These are phyloP conservation scores for Leistus spinibarbis DNA, from an alignment of 2,888 invertebrate genomes.

Conservation along the genomic window DNA sequence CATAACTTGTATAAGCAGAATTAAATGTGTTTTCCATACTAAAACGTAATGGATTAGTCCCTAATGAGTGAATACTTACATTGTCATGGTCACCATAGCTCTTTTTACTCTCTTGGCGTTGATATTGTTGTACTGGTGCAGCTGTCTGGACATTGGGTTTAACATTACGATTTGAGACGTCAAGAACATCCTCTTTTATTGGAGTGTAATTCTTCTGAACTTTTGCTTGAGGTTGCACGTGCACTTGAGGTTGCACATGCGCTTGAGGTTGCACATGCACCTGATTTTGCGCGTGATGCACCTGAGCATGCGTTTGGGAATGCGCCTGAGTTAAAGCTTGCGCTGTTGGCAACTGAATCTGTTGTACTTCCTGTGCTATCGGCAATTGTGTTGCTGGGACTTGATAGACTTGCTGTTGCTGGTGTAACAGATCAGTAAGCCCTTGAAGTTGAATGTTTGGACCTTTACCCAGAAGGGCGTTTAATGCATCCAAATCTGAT, in stretches of 20 bases:
- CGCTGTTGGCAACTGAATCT: not conserved
- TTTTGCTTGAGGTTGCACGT: not conserved
- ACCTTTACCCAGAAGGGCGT: conserved; percentile 59
- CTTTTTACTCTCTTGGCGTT: conserved; percentile 34
- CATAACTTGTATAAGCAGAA: too few species aligned
- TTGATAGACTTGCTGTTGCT: conserved; percentile 2
- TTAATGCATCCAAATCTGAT: conserved; percentile 56
- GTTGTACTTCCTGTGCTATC: not conserved
- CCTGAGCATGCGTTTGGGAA: not conserved
- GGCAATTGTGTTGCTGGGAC: not conserved
- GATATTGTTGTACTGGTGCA: conserved; percentile 31
- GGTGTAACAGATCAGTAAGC: conserved; percentile 56
- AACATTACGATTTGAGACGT: conserved; percentile 56
- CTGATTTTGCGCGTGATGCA: not conserved
- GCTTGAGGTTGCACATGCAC: not conserved
- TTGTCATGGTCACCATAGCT: conserved; percentile 40
- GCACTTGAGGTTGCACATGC: not conserved
- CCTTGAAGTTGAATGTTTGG: conserved; percentile 61
- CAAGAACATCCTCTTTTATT: conserved; percentile 59
- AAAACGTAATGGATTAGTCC: too few species aligned
- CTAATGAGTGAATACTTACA: conserved; percentile 28
- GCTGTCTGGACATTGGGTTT: conserved; percentile 43
- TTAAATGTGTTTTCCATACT: too few species aligned
- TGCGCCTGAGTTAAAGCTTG: too few species aligned
- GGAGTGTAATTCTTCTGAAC: conserved; percentile 56